Evolutionary conservation across 2,113 vertebrate species (phyloP).

Genomic region (Herpetotheres cachinnans): DNA sequence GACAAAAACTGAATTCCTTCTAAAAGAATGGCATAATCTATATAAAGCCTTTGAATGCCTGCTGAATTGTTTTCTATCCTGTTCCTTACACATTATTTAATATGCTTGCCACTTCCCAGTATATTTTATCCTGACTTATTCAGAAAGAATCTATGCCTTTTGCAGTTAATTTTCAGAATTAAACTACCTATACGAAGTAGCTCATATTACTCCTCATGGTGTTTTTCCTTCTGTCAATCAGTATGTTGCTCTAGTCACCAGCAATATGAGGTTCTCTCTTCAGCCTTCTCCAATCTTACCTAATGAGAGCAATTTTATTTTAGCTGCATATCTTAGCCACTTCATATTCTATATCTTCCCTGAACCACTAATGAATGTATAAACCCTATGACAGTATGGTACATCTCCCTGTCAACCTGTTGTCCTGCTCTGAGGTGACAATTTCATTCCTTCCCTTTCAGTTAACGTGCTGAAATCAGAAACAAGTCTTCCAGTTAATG

Average conservation of each 20-base stretch:
- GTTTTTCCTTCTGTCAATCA: neutral
- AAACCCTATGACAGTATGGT: neutral
- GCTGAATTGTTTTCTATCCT: neutral
- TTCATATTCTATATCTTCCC: neutral
- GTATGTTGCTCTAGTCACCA: neutral
- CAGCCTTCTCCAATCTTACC: neutral
- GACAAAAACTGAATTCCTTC: neutral
- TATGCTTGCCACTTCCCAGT: neutral
- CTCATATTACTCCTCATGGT: neutral
- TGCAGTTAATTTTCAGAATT: neutral
- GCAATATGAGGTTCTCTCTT: neutral
- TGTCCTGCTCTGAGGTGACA: neutral
- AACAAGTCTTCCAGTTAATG: neutral
- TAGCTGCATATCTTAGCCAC: neutral
- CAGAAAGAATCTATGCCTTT: neutral
- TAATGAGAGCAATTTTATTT: neutral
- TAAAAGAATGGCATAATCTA: neutral
- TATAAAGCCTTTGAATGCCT: neutral
- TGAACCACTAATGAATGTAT: neutral
- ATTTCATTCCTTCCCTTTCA: neutral
- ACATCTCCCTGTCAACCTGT: neutral
- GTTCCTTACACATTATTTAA: neutral
- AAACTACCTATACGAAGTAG: neutral
- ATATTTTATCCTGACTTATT: neutral
- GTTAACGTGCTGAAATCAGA: neutral